These are phyloP conservation scores for Holothuria glaberrima DNA, from an alignment of 35 echinoderm and acorn worm genomes.

Conservation along the genomic window DNA sequence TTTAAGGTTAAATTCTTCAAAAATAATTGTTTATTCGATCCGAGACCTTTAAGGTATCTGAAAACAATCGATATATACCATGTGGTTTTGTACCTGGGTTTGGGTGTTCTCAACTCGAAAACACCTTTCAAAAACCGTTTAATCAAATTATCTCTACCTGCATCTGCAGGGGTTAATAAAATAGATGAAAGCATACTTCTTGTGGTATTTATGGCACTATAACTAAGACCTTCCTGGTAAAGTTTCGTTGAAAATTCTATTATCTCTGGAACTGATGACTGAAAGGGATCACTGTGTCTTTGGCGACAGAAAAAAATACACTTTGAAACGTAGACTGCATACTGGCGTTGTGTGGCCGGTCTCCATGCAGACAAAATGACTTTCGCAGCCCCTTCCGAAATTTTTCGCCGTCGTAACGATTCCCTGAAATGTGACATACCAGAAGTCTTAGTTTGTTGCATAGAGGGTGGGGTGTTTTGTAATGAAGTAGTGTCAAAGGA, in stretches of 20 bases:
- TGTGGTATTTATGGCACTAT: not conserved
- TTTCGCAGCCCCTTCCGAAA: not conserved
- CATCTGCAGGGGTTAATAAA: too few species aligned
- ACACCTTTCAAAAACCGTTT: constrained; percentile 59
- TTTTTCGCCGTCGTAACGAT: not conserved
- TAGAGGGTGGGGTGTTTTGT: not conserved
- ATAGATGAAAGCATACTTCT: too few species aligned
- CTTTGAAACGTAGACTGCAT: constrained; percentile 15
- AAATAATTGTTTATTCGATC: constrained; percentile 14
- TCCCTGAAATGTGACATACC: constrained; percentile 6
- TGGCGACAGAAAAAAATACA: constrained; percentile 7
- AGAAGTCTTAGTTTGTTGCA: not conserved
- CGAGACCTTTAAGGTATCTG: constrained; percentile 48
- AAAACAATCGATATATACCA: constrained; percentile 75
- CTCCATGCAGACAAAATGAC: too few species aligned
- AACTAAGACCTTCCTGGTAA: not conserved
- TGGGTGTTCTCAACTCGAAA: constrained; percentile 65
- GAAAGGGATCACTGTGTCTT: constrained; percentile 6
- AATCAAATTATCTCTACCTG: constrained; percentile 63
- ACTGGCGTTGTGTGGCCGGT: constrained; percentile 6
- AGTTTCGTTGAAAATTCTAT: too few species aligned
- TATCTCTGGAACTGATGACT: too few species aligned
- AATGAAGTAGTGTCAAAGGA: too few species aligned
- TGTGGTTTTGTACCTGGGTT: constrained; percentile 20
- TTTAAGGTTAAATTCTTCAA: constrained; percentile 62